Conservation (phyloP, 2,888 invertebrate genomes). For the Harpalus rubripes region DNA sequence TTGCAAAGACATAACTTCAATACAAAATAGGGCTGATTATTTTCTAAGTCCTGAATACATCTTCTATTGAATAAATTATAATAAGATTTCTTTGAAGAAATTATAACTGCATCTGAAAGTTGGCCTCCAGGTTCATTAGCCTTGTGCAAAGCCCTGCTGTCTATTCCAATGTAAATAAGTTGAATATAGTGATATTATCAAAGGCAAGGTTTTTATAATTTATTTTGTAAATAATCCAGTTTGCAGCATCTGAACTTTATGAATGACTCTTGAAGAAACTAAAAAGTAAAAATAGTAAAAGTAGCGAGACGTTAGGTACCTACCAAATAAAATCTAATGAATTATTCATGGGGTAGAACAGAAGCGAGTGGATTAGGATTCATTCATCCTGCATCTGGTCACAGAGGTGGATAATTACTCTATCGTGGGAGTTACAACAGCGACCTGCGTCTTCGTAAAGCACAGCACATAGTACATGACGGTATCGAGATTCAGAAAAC, state of each 20-base stretch:
- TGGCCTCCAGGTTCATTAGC: not conserved
- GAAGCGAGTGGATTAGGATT: conserved; percentile 23
- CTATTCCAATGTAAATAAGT: conserved; percentile 15
- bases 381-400: conserved; percentile 38
- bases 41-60: no score
- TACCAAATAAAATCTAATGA: conserved; percentile 42
- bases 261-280: conserved; percentile 30
- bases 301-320: conserved; percentile 34
- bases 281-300: conserved; percentile 27
- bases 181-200: conserved; percentile 1
- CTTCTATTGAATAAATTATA: not conserved
- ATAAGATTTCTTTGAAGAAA: not conserved
- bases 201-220: conserved; percentile 27
- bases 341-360: conserved; percentile 25
- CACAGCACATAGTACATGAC: no score
- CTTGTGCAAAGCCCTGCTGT: not conserved
- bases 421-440: conserved; percentile 7
- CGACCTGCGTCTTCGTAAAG: not conserved
- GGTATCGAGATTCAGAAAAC: no score
- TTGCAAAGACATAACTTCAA: no score
- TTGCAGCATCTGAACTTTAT: conserved; percentile 39
- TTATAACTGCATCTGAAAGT: not conserved
- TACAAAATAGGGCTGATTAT: no score
- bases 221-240: conserved; percentile 44
- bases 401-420: conserved; percentile 36